Base-by-base conservation (phyloP, 2,888 invertebrate species). In the Tetragnatha montana region DNA sequence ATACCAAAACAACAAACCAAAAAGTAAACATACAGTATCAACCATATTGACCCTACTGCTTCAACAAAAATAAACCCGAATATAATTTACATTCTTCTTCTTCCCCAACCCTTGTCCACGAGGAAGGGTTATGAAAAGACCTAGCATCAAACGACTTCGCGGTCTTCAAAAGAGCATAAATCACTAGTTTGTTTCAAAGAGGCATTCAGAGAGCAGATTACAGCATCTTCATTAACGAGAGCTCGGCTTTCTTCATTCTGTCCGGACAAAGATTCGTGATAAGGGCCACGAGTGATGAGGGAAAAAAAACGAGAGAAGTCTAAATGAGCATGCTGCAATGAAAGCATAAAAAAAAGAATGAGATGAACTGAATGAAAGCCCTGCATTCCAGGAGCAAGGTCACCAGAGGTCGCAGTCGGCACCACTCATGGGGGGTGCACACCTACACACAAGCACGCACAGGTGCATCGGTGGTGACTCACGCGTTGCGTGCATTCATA, bases 341-440 rank as follows among this genome's bases (percentile, higher is more conserved):
- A 21, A 51, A 21, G 35, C 50, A 82, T 50, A 60, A 69, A 49
- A 35, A 50, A n/a, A 50, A 82, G 70, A 73, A 80, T 75, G 50
- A 74, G 74, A 76, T 80, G 17, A 68, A 75, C 19, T 89, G 88
- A 84, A 89, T 75, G 81, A 76, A 89, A 84, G 84, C 6, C 83
- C 81, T 79, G 75, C 88, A 89, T 89, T 89, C 88, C 88, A 89
- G 84, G 47, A 89, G 88, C 88, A 89, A 89, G 88, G 88, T 89
- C 84, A 89, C n/a, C 51, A 47, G 80, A 89, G 84, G 88, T 89
- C 79, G 88, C 60, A 60, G 79, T 74, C 79, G 50, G 76, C 81
- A 71, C 81, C 50, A 75, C 70, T 82, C 68, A 70, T 70, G 88
- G 21, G 73, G 51, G 68, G 70, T 70, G 50, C 88, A 79, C 84